Base-by-base conservation (phyloP, 2,888 invertebrate genomes). In the Lamellibrachia satsuma region DNA sequence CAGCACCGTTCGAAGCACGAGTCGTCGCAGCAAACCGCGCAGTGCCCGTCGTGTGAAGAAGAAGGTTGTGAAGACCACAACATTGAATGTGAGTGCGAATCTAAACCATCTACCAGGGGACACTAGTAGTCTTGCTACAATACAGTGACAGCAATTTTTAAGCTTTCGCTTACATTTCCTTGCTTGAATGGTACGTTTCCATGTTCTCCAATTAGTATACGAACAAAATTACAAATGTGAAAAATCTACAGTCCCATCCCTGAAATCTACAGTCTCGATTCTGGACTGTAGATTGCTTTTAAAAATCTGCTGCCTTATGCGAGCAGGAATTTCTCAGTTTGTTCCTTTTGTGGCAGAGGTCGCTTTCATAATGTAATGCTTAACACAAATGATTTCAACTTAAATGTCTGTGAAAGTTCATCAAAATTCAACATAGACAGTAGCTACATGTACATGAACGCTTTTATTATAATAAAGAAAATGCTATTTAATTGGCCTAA, bases 1-100 rank as follows among this genome's bases (percentile, higher is more conserved):
- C 75, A 92, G 91, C 52, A 91, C 90, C 7, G 91, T 90, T 7
- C 91, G 92, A 91, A 92, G 91, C 8, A 93, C 92, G 15, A 91
- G 92, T 11, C 55, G 90, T 60, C 57, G 90, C 11, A 91, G 52
- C 52, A 93, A 75, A 22, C 75, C 15, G 3, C 75, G 75, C 75
- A 75, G 22, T 75, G 75, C 22, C 75, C 15, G 75, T 4, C 75
- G 75, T 22, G 22, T 75, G 15, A 75, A 92, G 55, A 93, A 93
- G 92, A 92, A 55, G 27, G 60, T 91, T 39, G 92, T 90, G 51
- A 93, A 93, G 93, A 92, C 92, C 15, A 55, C 51, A 9, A 92
- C 15, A 52, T 39, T 51, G 15, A 91, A 22, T 11, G 52, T 52
- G 91, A 52, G 52, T 51, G n/a, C 11, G 91, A 91, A 22, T 15